Evolutionary conservation across 2,113 vertebrate genomes (phyloP).

Genomic region (Bubo scandiacus): DNA sequence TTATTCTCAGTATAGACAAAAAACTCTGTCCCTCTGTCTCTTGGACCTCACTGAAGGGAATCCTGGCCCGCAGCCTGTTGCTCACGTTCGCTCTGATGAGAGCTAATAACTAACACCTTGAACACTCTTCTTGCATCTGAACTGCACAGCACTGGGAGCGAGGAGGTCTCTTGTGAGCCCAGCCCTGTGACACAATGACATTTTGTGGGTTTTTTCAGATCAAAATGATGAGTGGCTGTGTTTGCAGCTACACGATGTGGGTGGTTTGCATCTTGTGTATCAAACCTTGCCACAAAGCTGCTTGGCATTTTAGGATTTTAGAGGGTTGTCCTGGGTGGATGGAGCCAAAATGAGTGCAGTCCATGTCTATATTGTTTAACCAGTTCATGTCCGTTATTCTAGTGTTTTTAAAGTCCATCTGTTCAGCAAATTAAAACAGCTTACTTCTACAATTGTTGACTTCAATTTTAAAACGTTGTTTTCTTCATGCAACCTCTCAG

Average conservation of each 20-base stretch:
- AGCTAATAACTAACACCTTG: not conserved
- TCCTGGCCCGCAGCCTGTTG: not conserved
- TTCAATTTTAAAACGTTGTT: not conserved
- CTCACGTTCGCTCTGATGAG: not conserved
- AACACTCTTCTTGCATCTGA: not conserved
- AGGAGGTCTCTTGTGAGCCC: not conserved
- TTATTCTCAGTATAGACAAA: not conserved
- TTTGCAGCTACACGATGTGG: rapidly evolving
- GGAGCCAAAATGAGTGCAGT: not conserved
- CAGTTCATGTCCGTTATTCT: not conserved
- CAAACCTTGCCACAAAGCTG: not conserved
- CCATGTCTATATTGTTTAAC: not conserved
- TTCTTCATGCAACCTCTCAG: conserved; percentile 50
- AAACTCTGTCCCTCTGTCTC: not conserved
- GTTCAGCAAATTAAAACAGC: not conserved
- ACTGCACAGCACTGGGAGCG: not conserved
- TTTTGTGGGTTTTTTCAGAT: not conserved
- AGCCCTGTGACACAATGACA: not conserved
- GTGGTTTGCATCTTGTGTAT: not conserved
- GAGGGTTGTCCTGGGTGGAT: not conserved
- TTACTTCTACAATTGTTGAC: not conserved
- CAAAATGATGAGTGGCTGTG: not conserved
- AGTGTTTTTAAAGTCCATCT: not conserved
- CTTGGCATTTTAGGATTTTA: not conserved
- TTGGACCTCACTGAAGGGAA: not conserved